Evolutionary conservation across 64 coral and sea anemone species (phyloP).

Genomic region (Astreopora myriophthalma): DNA sequence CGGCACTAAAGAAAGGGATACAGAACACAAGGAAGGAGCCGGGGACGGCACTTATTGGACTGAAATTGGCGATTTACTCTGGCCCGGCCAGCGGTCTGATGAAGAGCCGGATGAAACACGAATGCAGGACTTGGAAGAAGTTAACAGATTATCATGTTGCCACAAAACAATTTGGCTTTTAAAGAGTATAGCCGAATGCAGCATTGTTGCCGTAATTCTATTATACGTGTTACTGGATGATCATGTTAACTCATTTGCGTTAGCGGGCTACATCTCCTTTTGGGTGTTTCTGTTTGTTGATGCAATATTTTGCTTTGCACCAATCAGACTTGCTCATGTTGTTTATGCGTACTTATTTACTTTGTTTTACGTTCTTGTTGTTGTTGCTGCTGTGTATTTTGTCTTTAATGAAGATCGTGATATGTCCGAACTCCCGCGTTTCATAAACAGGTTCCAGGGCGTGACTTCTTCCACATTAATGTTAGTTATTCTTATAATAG

Average conservation of each 20-base stretch:
- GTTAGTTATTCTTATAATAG: neutral
- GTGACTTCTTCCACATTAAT: neutral
- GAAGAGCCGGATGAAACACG: neutral
- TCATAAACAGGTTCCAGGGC: neutral
- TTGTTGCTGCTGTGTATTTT: neutral
- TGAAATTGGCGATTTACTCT: neutral
- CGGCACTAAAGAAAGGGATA: neutral
- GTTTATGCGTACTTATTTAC: slow-evolving; percentile 31
- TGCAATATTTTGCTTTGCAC: slow-evolving; percentile 1
- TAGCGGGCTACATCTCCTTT: neutral
- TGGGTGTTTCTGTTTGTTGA: neutral
- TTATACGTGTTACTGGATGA: neutral
- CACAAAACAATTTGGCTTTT: slow-evolving; percentile 14
- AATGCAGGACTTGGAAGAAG: neutral
- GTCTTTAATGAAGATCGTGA: neutral
- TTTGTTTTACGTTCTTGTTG: neutral
- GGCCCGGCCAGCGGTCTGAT: neutral
- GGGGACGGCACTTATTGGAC: neutral
- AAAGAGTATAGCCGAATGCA: neutral
- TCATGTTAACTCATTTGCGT: neutral
- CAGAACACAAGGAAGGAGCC: neutral
- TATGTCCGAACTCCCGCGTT: neutral
- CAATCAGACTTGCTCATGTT: slow-evolving; percentile 12
- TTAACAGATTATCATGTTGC: neutral
- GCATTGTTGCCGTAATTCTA: neutral